Percentiles rank a stretch among this genome's conserved stretches.
Evolutionary conservation across 2,888 invertebrate species (phyloP).

Genomic region (Eilema caniola): DNA sequence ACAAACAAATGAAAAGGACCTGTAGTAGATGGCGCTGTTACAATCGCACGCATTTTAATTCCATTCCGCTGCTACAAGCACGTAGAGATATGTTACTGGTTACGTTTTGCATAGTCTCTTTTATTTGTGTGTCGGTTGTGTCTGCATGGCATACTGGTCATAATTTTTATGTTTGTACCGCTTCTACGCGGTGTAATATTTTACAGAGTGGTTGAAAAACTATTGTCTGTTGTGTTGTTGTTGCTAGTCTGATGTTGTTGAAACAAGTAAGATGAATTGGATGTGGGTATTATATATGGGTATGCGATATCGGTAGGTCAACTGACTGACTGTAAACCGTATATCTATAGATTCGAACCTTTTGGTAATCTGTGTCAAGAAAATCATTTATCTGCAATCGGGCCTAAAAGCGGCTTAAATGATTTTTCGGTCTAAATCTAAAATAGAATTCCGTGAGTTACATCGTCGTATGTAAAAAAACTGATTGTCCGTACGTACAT

Average conservation of each 20-base stretch:
- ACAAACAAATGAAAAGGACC: slow-evolving; percentile 54
- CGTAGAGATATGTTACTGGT: slow-evolving; percentile 48
- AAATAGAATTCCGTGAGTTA: background rate
- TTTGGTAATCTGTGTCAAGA: background rate
- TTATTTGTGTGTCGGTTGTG: slow-evolving; percentile 43
- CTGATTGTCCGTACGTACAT: too few relatives aligned
- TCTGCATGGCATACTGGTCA: slow-evolving; percentile 27
- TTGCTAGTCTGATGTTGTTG: background rate
- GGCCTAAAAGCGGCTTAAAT: background rate
- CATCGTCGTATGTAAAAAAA: too few relatives aligned
- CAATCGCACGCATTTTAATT: slow-evolving; percentile 56
- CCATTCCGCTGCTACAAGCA: slow-evolving; percentile 46
- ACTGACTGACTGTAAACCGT: background rate
- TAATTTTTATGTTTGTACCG: background rate
- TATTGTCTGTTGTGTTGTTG: background rate
- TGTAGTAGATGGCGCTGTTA: slow-evolving; percentile 52
- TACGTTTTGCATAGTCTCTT: slow-evolving; percentile 38
- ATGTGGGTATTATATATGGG: background rate
- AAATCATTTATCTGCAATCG: background rate
- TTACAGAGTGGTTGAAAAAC: background rate
- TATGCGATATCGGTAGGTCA: background rate
- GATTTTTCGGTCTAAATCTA: background rate
- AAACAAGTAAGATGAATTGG: background rate
- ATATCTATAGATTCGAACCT: background rate
- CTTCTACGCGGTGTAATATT: background rate